Evolutionary conservation across 1,140 invertebrate genomes (phyloP).

Genomic region (Lucilia sericata): DNA sequence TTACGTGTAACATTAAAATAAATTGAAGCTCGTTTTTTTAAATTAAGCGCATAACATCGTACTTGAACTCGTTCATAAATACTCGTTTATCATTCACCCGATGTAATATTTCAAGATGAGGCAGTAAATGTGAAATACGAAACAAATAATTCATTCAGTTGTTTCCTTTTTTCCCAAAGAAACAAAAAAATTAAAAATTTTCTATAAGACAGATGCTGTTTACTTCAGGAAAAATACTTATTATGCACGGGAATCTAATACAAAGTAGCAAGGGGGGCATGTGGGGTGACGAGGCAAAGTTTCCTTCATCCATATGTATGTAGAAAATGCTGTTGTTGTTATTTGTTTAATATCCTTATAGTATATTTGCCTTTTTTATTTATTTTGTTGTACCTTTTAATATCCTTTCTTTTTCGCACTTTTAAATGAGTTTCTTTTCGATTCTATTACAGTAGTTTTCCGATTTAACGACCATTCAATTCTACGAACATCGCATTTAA

Average conservation of each 20-base stretch:
- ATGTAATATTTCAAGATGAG: slow-evolving; percentile 38
- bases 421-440: slow-evolving; percentile 38
- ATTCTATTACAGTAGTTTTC: too few species aligned
- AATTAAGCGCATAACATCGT: neutral
- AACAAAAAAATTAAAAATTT: neutral
- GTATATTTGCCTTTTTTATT: neutral
- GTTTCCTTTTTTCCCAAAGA: slow-evolving; percentile 28
- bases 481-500: too few species aligned
- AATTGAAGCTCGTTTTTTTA: neutral
- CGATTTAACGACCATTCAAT: too few species aligned
- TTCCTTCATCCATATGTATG: too few species aligned
- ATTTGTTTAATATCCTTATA: slow-evolving; percentile 44
- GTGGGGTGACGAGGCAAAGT: too few species aligned
- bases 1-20: neutral
- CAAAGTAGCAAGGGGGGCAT: neutral
- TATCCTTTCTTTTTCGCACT: slow-evolving; percentile 43
- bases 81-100: slow-evolving; percentile 27
- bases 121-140: slow-evolving; percentile 44
- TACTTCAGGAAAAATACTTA: neutral
- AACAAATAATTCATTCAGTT: slow-evolving; percentile 38
- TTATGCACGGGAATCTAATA: neutral
- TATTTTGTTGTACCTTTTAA: slow-evolving; percentile 36
- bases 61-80: slow-evolving; percentile 25
- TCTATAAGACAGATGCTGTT: slow-evolving; percentile 39
- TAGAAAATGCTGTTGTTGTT: neutral